phyloP scores from a whole-genome alignment of 2,797 vertebrate species.

The Muscicapa comitata region DNA sequence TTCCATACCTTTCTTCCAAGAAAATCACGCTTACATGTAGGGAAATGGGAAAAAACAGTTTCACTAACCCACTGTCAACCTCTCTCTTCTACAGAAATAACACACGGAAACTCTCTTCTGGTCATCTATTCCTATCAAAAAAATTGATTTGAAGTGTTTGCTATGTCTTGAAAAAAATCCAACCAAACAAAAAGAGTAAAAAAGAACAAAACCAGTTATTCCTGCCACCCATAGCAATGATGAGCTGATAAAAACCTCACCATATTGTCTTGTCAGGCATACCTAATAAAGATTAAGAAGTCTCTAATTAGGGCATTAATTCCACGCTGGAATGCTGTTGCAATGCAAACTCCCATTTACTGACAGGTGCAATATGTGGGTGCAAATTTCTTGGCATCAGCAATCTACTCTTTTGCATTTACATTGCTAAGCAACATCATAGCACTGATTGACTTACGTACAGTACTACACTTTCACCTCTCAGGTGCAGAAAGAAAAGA shows the following conservation, averaged over 20 bases:
- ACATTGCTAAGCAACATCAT: slow-evolving; percentile 41
- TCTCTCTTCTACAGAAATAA: not conserved
- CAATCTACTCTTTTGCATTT: slow-evolving; percentile 3
- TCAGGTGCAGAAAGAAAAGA: not conserved
- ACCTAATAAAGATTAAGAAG: not conserved
- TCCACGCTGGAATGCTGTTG: not conserved
- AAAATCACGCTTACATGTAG: not conserved
- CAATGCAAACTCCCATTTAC: not conserved
- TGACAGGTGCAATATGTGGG: not conserved
- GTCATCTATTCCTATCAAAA: not conserved
- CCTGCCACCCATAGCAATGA: not conserved
- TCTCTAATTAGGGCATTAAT: slow-evolving; percentile 43
- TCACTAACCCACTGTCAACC: not conserved
- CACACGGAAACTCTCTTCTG: not conserved
- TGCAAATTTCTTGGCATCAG: slow-evolving; percentile 41
- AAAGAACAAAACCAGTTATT: not conserved
- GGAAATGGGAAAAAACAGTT: not conserved
- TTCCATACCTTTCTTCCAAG: not conserved
- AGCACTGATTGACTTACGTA: slow-evolving; percentile 27
- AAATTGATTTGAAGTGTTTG: not conserved
- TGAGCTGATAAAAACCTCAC: not conserved
- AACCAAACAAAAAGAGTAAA: not conserved
- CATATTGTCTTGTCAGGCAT: not conserved
- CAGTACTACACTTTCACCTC: slow-evolving; percentile 26
- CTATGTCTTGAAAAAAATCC: not conserved